A percentile compares a stretch with the other conserved stretches of the same genome.
phyloP scores from a whole-genome alignment of 2,888 invertebrate genomes.

The Dendrolimus houi region DNA sequence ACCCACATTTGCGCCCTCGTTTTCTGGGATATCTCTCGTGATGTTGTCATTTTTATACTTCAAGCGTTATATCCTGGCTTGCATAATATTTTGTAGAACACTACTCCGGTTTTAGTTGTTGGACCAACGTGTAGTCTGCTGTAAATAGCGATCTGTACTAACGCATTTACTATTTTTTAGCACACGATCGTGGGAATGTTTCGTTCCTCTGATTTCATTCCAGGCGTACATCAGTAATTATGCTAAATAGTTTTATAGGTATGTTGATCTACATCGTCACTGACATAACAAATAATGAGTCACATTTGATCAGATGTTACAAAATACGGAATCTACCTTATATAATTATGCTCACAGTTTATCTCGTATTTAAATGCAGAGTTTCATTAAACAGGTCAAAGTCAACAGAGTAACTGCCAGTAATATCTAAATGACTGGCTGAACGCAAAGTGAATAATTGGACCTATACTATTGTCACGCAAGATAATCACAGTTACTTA shows the following conservation, averaged over 20 bases:
- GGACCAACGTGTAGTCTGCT: neutral
- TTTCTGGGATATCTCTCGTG: constrained; percentile 12
- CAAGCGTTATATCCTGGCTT: neutral
- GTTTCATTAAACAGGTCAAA: neutral
- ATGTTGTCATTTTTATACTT: neutral
- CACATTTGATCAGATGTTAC: neutral
- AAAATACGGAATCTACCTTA: neutral
- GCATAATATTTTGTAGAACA: neutral
- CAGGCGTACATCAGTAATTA: neutral
- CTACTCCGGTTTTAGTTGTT: neutral
- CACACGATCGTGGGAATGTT: neutral
- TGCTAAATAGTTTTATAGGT: neutral
- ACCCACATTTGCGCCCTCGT: constrained; percentile 25
- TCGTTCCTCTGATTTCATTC: neutral
- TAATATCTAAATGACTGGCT: no score
- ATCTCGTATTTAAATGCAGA: neutral
- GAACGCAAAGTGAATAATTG: no score
- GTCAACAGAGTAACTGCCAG: neutral
- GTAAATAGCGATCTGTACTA: neutral
- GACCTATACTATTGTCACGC: no score
- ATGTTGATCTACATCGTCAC: neutral
- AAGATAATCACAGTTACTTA: no score
- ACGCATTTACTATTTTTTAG: neutral
- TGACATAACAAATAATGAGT: neutral
- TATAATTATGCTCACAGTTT: neutral